Conservation (phyloP, 92 coral and sea anemone species). For the Siderastrea siderea region DNA sequence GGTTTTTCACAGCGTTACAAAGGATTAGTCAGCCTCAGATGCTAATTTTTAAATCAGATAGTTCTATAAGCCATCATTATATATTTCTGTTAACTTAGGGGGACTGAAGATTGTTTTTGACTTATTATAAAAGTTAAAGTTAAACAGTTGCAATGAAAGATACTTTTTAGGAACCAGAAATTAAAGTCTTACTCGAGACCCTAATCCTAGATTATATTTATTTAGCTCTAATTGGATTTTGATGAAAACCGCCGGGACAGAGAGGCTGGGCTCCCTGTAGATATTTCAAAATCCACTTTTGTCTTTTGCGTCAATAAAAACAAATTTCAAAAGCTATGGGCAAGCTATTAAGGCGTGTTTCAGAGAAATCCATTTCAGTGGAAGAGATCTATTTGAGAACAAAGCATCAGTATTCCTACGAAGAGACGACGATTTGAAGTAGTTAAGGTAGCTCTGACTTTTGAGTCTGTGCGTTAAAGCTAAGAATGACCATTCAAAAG, state of each 20-base stretch:
- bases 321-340: background rate
- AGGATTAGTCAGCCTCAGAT: no score
- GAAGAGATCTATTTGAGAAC: background rate
- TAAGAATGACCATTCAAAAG: background rate
- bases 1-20: background rate
- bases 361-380: background rate
- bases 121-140: background rate
- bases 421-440: background rate
- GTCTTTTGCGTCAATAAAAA: constrained; percentile 14
- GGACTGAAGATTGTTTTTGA: background rate
- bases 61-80: background rate
- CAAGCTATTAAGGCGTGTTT: background rate
- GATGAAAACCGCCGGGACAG: background rate
- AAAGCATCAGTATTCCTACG: background rate
- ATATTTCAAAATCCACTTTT: background rate
- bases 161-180: background rate
- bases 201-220: background rate
- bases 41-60: no score
- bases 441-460: background rate
- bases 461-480: background rate
- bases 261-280: background rate
- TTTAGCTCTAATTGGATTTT: constrained; percentile 5
- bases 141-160: background rate
- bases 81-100: no score
- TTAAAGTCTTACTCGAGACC: background rate